Evolutionary conservation across 2,888 invertebrate species (phyloP).

Genomic region (Acronicta alni): DNA sequence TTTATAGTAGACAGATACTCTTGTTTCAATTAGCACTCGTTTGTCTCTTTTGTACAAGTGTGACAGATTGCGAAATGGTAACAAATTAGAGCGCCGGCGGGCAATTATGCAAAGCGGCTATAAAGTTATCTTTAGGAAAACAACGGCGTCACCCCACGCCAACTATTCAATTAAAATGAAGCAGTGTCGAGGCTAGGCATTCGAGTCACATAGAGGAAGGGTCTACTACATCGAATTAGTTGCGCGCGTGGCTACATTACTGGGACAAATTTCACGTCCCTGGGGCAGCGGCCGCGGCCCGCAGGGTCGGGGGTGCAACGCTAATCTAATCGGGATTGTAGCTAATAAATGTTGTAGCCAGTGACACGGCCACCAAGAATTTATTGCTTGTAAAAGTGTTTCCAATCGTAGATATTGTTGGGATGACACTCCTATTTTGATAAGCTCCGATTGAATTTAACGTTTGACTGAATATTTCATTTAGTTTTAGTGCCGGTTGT

Average conservation of each 20-base stretch:
- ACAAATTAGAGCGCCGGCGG: slow-evolving; percentile 82
- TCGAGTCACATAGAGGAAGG: slow-evolving; percentile 86
- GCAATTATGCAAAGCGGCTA: slow-evolving; percentile 87
- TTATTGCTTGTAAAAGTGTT: slow-evolving; percentile 89
- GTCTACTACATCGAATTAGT: slow-evolving; percentile 84
- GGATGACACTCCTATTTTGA: slow-evolving; percentile 77
- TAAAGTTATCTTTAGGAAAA: slow-evolving; percentile 87
- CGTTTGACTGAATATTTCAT: slow-evolving; percentile 77
- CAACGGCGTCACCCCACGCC: slow-evolving; percentile 78
- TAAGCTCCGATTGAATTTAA: slow-evolving; percentile 84
- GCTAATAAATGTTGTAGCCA: slow-evolving; percentile 88
- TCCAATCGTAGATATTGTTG: slow-evolving; percentile 86
- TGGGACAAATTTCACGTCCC: slow-evolving; percentile 86
- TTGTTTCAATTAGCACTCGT: slow-evolving; percentile 54
- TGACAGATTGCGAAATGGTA: slow-evolving; percentile 86
- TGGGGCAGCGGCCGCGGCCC: slow-evolving; percentile 66
- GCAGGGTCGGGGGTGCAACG: slow-evolving; percentile 80
- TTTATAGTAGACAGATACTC: slow-evolving; percentile 1
- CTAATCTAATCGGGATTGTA: slow-evolving; percentile 89
- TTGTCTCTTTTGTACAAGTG: slow-evolving; percentile 62
- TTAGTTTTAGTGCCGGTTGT: slow-evolving; percentile 64
- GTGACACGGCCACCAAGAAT: slow-evolving; percentile 83
- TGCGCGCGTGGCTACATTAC: slow-evolving; percentile 88
- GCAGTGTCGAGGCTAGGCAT: slow-evolving; percentile 79
- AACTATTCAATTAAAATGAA: slow-evolving; percentile 89